Conservation (phyloP, 2,797 vertebrate genomes). For the Coracias cyanogaster region DNA sequence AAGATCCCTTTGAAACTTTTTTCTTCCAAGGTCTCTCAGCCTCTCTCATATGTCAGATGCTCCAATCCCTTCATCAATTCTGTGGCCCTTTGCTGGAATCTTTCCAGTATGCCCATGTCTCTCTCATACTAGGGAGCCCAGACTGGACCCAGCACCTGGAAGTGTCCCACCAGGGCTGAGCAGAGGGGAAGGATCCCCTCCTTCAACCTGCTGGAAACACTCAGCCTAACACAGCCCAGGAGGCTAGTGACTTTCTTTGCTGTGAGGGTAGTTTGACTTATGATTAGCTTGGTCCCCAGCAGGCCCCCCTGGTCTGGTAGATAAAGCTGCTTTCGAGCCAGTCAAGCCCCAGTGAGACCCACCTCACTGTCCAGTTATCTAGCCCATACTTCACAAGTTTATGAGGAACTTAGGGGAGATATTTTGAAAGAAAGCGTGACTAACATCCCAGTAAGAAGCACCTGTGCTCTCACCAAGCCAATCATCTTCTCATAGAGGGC, state of each 20-base stretch:
- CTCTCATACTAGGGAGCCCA: background rate
- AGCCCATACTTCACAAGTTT: background rate
- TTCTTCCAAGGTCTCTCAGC: background rate
- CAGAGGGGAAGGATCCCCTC: background rate
- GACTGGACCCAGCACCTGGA: background rate
- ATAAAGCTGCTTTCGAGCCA: background rate
- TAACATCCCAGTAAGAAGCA: fast-evolving
- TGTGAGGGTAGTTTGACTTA: background rate
- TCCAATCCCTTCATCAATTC: background rate
- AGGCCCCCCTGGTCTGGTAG: background rate
- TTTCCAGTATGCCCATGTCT: background rate
- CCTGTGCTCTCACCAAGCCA: background rate
- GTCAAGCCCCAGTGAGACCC: background rate
- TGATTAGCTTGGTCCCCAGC: background rate
- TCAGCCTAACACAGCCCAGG: background rate
- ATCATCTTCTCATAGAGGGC: fast-evolving
- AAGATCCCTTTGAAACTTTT: background rate
- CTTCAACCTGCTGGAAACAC: background rate
- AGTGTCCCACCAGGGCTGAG: background rate
- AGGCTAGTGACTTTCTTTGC: background rate
- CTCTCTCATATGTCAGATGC: background rate
- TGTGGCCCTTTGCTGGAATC: background rate
- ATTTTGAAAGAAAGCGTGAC: background rate
- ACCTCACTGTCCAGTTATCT: background rate
- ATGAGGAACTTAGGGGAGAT: background rate